A percentile compares a stretch with the other conserved stretches of the same genome.
These are phyloP conservation scores for Odontocerum albicorne DNA, from an alignment of 2,888 invertebrate genomes.

Conservation along the genomic window DNA sequence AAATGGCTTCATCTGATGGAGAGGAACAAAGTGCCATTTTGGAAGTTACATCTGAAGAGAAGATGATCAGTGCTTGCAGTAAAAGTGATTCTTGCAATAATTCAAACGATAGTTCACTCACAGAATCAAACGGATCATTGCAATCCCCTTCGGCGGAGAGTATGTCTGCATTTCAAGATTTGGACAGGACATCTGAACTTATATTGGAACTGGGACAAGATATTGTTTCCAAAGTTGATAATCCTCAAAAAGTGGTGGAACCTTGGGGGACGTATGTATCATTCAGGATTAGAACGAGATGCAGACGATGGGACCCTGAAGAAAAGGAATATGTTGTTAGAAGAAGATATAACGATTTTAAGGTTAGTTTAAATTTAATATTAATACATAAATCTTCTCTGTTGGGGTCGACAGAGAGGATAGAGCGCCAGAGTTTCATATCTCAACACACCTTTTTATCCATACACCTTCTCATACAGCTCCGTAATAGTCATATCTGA, in stretches of 20 bases:
- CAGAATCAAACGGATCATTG: slow-evolving; percentile 18
- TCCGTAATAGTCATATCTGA: no score
- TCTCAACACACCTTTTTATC: background rate
- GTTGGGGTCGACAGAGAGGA: no score
- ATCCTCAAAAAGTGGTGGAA: slow-evolving; percentile 71
- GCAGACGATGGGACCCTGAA: slow-evolving; percentile 64
- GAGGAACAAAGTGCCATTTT: slow-evolving; percentile 42
- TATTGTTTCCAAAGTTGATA: slow-evolving; percentile 67
- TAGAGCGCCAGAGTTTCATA: no score
- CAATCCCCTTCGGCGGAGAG: slow-evolving; percentile 56
- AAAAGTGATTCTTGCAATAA: slow-evolving; percentile 39
- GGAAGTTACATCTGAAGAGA: slow-evolving; percentile 49
- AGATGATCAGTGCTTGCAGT: slow-evolving; percentile 45
- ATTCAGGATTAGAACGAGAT: slow-evolving; percentile 68
- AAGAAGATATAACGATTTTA: slow-evolving; percentile 71
- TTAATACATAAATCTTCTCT: background rate
- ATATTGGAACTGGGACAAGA: slow-evolving; percentile 53
- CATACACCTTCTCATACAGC: background rate
- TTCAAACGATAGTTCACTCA: slow-evolving; percentile 24
- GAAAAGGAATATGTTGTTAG: slow-evolving; percentile 66
- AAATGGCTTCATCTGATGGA: slow-evolving; percentile 25
- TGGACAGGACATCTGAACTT: slow-evolving; percentile 56
- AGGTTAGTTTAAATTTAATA: slow-evolving; percentile 12
- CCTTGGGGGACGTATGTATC: slow-evolving; percentile 72
- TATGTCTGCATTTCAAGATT: slow-evolving; percentile 61